These are phyloP conservation scores for Ctenochaetus hawaiiensis DNA, from an alignment of 2,797 vertebrate genomes.

Conservation along the genomic window DNA sequence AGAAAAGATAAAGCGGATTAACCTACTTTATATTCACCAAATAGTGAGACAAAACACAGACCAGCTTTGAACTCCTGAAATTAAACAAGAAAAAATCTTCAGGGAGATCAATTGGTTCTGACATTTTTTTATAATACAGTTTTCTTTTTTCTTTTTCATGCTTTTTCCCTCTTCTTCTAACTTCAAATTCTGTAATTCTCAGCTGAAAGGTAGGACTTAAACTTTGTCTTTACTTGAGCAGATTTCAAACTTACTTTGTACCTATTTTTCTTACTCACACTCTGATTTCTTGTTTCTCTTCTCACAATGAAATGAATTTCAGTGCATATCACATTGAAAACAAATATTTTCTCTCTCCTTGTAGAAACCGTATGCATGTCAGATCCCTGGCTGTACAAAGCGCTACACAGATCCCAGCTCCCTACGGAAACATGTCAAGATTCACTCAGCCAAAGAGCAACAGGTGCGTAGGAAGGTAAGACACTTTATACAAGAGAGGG, in stretches of 20 bases:
- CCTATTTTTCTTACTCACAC: slow-evolving; percentile 4
- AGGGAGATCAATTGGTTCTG: slow-evolving; percentile 1
- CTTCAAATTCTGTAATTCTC: slow-evolving; percentile 88
- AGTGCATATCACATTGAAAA: neutral
- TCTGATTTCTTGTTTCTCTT: neutral
- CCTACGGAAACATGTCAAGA: slow-evolving; percentile 98
- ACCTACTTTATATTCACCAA: neutral
- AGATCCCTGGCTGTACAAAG: slow-evolving; percentile 98
- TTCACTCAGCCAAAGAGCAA: slow-evolving; percentile 97
- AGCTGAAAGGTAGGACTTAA: slow-evolving; percentile 92
- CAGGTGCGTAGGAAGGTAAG: slow-evolving; percentile 98
- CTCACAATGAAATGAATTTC: neutral
- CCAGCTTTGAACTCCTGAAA: slow-evolving; percentile 4
- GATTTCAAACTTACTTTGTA: slow-evolving; percentile 38
- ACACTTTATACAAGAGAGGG: neutral
- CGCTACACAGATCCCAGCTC: slow-evolving; percentile 99
- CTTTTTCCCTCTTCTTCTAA: slow-evolving; percentile 66
- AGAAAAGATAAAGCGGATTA: neutral
- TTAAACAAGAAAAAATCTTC: neutral
- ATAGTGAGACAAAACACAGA: neutral
- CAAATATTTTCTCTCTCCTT: slow-evolving; percentile 14
- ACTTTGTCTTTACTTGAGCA: slow-evolving; percentile 61
- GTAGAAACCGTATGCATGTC: slow-evolving; percentile 98
- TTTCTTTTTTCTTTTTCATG: slow-evolving; percentile 69
- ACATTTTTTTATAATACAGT: slow-evolving; percentile 47